A percentile compares a stretch with the other conserved stretches of the same genome.
phyloP scores from a whole-genome alignment of 2,797 vertebrate species.

The Tenualosa thibaudeaui region DNA sequence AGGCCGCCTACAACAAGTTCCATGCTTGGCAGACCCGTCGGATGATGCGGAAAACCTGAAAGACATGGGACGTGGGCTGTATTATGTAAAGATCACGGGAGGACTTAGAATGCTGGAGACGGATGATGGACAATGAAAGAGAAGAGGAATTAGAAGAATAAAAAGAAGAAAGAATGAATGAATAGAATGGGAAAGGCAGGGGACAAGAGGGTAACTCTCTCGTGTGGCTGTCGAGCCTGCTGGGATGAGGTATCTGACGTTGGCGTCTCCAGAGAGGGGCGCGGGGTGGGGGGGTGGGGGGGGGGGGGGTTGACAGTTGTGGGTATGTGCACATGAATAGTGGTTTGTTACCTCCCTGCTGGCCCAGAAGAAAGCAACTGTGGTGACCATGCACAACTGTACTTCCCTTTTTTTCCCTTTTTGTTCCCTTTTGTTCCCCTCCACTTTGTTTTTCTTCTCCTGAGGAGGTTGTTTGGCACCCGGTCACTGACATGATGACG shows the following conservation, averaged over 20 bases:
- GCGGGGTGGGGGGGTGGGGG: conserved; percentile 28
- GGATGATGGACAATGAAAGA: conserved; percentile 36
- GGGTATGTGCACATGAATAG: conserved; percentile 29
- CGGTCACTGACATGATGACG: background rate
- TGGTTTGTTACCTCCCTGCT: conserved; percentile 59
- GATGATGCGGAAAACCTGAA: conserved; percentile 96
- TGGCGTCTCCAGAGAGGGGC: conserved; percentile 18
- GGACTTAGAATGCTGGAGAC: conserved; percentile 37
- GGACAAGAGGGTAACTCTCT: conserved; percentile 30
- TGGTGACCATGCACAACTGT: conserved; percentile 64
- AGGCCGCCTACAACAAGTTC: conserved; percentile 95
- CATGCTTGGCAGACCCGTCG: conserved; percentile 94
- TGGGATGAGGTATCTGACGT: conserved; percentile 52
- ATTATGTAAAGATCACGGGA: background rate
- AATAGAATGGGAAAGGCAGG: conserved; percentile 22
- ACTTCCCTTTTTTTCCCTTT: too few species aligned
- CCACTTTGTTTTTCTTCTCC: conserved; percentile 27
- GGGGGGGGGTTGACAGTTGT: conserved; percentile 27
- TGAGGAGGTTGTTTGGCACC: conserved; percentile 47
- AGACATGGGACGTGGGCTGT: conserved; percentile 15
- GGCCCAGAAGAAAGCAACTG: conserved; percentile 59
- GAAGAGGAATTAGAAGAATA: conserved; percentile 41
- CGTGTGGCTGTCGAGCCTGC: conserved; percentile 52
- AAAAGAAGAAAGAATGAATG: background rate
- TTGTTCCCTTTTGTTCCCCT: conserved; percentile 29